Base-by-base conservation (phyloP, 2,888 invertebrate species). In the Chydorus sphaericus region DNA sequence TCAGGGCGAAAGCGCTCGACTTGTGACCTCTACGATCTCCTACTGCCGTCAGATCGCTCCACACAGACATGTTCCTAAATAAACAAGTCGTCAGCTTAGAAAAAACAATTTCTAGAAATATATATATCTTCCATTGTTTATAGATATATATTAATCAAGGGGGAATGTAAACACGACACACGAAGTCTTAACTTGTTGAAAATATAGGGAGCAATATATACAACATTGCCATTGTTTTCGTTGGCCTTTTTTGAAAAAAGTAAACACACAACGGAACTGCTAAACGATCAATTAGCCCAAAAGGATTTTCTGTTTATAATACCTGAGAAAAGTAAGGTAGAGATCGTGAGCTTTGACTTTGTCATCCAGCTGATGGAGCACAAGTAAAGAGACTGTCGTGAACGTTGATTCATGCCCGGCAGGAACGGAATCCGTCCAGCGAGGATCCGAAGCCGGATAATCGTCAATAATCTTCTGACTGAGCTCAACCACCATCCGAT, bases 381-480 rank as follows among this genome's bases (percentile, higher is more conserved):
- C 81, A 69, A 91, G 87, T 73, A 93, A 77, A 3, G 92, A 87
- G 18, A 79, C 77, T 1, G 85, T 83, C 66, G 82, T 80, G 58
- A 83, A 83, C 5, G 56, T 59, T 1, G 33, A 39, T 2, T 57
- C 38, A 14, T 62, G 58, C 66, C 69, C 68, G 52, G 65, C 61
- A 29, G 66, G 65, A 16, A 65, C 61, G 10, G 66, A 69, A 62
- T 77, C 76, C 1, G 76, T 72, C 83, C 83, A 84, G 54, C 84
- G 71, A 1, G 93, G 93, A 75, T 94, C 94, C 14, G 86, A 82
- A 0, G 85, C 82, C 1, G 93, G 92, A 61, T 82, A 79, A 70
- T 93, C 92, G 67, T 93, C 85, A 56, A 91, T 77, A 63, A 92
- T 75, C 67, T 87, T 84, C 58, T 77, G 73, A 57, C 86, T 85